These are phyloP conservation scores for Bacillus rossius DNA, from an alignment of 1,140 invertebrate species.

Conservation along the genomic window DNA sequence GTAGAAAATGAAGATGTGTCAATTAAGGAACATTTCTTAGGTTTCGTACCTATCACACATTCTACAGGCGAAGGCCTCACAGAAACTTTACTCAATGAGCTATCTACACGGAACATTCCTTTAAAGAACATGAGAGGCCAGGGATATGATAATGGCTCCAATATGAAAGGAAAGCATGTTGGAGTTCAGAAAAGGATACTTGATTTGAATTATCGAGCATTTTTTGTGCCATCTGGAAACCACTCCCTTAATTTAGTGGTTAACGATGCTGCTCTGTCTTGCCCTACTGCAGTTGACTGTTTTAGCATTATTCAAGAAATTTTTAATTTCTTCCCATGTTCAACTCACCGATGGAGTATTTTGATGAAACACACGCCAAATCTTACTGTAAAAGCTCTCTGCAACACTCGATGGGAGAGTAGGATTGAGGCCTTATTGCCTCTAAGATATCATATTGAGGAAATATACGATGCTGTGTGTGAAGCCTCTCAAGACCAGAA, in stretches of 20 bases:
- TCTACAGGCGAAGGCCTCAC: slow-evolving; percentile 15
- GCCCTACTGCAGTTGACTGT: slow-evolving; percentile 8
- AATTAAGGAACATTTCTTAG: slow-evolving; percentile 21
- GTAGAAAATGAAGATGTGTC: not conserved
- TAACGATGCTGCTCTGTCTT: slow-evolving; percentile 21
- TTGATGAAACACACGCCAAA: slow-evolving; percentile 1
- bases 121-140: slow-evolving; percentile 31
- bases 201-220: slow-evolving; percentile 20
- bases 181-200: slow-evolving; percentile 24
- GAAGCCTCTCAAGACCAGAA: slow-evolving; percentile 9
- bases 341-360: slow-evolving; percentile 7
- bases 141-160: slow-evolving; percentile 35
- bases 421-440: slow-evolving; percentile 13
- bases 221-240: slow-evolving; percentile 22
- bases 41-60: slow-evolving; percentile 12
- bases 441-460: slow-evolving; percentile 16
- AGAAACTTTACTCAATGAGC: slow-evolving; percentile 18
- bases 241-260: slow-evolving; percentile 28
- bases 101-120: slow-evolving; percentile 9
- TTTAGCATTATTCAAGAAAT: slow-evolving; percentile 18
- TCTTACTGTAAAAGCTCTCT: slow-evolving; percentile 18
- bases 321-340: slow-evolving; percentile 10
- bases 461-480: slow-evolving; percentile 18
- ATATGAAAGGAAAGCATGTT: slow-evolving; percentile 29
- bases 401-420: slow-evolving; percentile 19